Percentiles rank a stretch among this genome's conserved stretches.
These are phyloP conservation scores for Calephelis nemesis DNA, from an alignment of 1,140 invertebrate species.

Conservation along the genomic window DNA sequence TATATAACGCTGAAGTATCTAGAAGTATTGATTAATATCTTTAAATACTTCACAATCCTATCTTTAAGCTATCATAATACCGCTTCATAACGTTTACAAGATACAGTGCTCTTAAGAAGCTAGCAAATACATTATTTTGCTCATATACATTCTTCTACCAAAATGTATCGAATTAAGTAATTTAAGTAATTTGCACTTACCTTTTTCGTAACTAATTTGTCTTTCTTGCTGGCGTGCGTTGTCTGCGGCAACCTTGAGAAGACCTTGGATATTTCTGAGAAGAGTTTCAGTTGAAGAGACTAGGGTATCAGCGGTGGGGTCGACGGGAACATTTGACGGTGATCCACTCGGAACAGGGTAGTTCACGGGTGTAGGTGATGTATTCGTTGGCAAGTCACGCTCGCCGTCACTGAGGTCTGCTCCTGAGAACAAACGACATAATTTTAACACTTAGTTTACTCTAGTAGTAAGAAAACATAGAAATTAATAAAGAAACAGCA, in stretches of 20 bases:
- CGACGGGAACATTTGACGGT: slow-evolving; percentile 66
- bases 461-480: too few relatives aligned
- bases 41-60: too few relatives aligned
- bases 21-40: too few relatives aligned
- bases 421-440: slow-evolving; percentile 34
- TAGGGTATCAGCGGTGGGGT: slow-evolving; percentile 81
- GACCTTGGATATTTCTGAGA: slow-evolving; percentile 95
- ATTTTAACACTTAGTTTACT: background rate
- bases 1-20: too few relatives aligned
- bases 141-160: too few relatives aligned
- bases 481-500: background rate
- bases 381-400: slow-evolving; percentile 59
- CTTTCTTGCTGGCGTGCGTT: slow-evolving; percentile 96
- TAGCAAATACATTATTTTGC: too few relatives aligned
- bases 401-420: slow-evolving; percentile 83
- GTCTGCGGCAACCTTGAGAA: slow-evolving; percentile 96
- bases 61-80: too few relatives aligned
- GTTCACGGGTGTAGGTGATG: slow-evolving; percentile 68
- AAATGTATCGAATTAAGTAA: too few relatives aligned
- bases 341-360: slow-evolving; percentile 64
- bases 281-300: slow-evolving; percentile 92
- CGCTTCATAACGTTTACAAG: too few relatives aligned
- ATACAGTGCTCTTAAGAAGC: too few relatives aligned
- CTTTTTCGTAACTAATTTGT: slow-evolving; percentile 97
- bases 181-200: too few relatives aligned